These are phyloP conservation scores for Petrocephalus zakoni DNA, from an alignment of 2,113 vertebrate species.

Conservation along the genomic window DNA sequence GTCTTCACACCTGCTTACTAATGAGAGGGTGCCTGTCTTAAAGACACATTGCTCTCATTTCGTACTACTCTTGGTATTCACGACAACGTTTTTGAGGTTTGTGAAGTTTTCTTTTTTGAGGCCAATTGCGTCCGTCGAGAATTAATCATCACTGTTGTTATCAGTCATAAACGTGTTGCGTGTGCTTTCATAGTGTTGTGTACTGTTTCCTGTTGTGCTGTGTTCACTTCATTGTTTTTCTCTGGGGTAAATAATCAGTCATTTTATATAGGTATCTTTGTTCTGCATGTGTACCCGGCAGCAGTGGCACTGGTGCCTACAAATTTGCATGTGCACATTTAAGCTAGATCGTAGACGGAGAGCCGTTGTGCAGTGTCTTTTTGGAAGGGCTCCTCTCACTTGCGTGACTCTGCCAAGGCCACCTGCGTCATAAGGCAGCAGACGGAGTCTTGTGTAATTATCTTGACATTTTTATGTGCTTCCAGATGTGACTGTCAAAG, in stretches of 20 bases:
- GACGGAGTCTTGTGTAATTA: neutral
- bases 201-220: neutral
- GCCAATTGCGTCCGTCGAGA: neutral
- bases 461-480: neutral
- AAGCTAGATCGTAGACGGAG: neutral
- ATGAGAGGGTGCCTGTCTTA: neutral
- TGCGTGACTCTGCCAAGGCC: neutral
- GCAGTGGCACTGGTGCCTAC: neutral
- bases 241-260: neutral
- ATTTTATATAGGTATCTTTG: neutral
- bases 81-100: neutral
- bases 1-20: slow-evolving; percentile 3
- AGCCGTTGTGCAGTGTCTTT: neutral
- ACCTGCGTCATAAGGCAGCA: slow-evolving; percentile 3
- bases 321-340: neutral
- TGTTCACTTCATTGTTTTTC: neutral
- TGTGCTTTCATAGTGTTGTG: neutral
- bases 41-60: neutral
- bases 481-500: neutral
- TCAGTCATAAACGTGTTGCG: neutral
- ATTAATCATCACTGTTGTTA: neutral
- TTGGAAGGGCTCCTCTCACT: neutral
- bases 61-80: neutral
- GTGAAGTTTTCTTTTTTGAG: neutral
- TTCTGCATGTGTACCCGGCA: neutral